Base-by-base conservation (phyloP, 2,888 invertebrate genomes). In the Imbricaverruca yamaguchii region DNA sequence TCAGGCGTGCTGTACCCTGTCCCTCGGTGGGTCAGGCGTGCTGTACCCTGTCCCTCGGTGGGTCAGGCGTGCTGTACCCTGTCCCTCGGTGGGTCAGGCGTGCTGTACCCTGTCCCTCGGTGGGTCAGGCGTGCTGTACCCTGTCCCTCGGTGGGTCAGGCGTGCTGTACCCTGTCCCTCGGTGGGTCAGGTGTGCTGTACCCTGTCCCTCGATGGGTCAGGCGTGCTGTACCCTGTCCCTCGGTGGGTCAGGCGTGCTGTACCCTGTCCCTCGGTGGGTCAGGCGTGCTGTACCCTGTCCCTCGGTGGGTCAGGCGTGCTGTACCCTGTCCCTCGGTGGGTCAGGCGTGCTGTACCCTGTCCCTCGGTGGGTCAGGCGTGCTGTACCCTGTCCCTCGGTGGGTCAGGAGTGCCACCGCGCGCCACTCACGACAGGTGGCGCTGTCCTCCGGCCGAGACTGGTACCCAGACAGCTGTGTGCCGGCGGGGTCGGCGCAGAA, bases 401-500 rank as follows among this genome's bases (percentile, higher is more conserved):
- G 39, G 39, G 39, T 39, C 39, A 39, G 18, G 65, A 6, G 65
- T n/a, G 65, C n/a, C 21, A n/a, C 21, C 21, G 15, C 21, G 8
- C 67, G 11, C 12, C 18, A 74, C 74, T 74, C 55, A 74, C 74
- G 74, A 21, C 74, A 74, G 74, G 74, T 74, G 53, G 21, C 53
- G 74, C 74, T 13, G 21, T 55, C 74, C 53, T 53, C 53, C 9
- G 74, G 11, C 18, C 55, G 53, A 6, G 74, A 74, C 53, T 53
- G 74, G 74, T 55, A 74, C 21, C 59, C 59, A 15, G 9, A 21
- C 74, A 74, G 74, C 74, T 21, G 74, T 53, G 8, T 21, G 18
- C 69, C 59, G 83, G 81, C 79, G 82, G 83, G 15, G 82, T 78
- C 10, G 83, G 82, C 21, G 80, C 80, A 9, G 81, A 21, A 18